These are phyloP conservation scores for Tiphia femorata DNA, from an alignment of 2,888 invertebrate genomes.

Conservation along the genomic window DNA sequence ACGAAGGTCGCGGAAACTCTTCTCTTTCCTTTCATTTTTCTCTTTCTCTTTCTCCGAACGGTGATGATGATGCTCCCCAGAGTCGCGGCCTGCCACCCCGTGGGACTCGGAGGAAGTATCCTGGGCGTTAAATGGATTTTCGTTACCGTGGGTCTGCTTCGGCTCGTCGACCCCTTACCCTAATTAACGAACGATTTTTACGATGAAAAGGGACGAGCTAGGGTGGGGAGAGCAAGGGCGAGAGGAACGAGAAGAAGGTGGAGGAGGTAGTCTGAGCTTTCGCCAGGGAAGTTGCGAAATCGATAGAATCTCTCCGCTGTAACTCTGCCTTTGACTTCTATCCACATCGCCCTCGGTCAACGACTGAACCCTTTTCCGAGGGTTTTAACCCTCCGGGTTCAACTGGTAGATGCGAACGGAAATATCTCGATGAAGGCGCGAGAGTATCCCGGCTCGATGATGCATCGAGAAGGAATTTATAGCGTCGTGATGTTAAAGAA, in stretches of 20 bases:
- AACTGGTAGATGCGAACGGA: too few relatives aligned
- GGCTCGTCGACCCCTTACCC: slow-evolving; percentile 8
- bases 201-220: neutral
- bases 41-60: neutral
- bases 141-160: slow-evolving; percentile 1
- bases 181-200: slow-evolving; percentile 42
- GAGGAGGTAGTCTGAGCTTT: slow-evolving; percentile 17
- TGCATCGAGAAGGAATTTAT: too few relatives aligned
- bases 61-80: neutral
- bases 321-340: slow-evolving; percentile 7
- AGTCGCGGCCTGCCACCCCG: neutral
- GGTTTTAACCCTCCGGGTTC: too few relatives aligned
- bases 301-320: slow-evolving; percentile 22
- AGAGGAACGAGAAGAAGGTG: too few relatives aligned
- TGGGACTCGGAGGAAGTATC: slow-evolving; percentile 15
- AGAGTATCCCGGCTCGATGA: neutral
- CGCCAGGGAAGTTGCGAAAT: slow-evolving; percentile 29
- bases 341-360: slow-evolving; percentile 18
- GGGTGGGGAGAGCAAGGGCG: slow-evolving; percentile 7
- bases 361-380: neutral
- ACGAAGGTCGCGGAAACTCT: neutral
- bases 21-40: neutral
- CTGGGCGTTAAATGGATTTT: slow-evolving; percentile 28
- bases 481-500: too few relatives aligned
- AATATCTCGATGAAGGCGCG: too few relatives aligned